Conservation (phyloP, 2,797 vertebrate species). For the Phaenicophaeus curvirostris region DNA sequence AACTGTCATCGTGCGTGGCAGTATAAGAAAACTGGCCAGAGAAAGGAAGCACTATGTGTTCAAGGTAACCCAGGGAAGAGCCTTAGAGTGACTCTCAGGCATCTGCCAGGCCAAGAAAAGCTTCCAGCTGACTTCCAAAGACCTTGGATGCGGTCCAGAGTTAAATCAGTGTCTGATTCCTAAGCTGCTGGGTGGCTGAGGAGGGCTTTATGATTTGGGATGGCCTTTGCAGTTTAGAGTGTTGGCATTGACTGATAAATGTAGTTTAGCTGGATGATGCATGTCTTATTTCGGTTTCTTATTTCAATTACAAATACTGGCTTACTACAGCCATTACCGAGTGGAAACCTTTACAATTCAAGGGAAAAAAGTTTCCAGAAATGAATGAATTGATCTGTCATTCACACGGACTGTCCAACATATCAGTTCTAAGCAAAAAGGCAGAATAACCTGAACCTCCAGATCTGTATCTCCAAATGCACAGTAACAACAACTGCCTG, state of each 20-base stretch:
- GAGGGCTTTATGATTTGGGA: conserved; percentile 22
- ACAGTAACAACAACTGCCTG: background rate
- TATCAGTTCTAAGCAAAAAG: background rate
- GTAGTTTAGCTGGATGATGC: background rate
- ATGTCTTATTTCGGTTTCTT: conserved; percentile 25
- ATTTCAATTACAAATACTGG: background rate
- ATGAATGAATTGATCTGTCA: background rate
- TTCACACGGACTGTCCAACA: background rate
- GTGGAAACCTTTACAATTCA: background rate
- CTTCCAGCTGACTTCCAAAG: background rate
- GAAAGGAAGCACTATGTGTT: background rate
- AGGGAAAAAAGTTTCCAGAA: background rate
- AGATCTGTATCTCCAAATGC: background rate
- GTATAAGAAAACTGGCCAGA: background rate
- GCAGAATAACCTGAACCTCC: background rate
- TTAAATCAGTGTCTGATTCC: background rate
- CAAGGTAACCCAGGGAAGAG: conserved; percentile 6
- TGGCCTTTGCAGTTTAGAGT: conserved; percentile 5
- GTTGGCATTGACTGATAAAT: background rate
- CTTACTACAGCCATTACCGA: background rate
- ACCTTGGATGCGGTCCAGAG: conserved; percentile 24
- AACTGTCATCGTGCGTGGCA: background rate
- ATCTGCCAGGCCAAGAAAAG: conserved; percentile 26
- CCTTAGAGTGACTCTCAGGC: background rate
- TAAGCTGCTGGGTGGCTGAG: background rate